These are phyloP conservation scores for Prionailurus viverrinus DNA, from an alignment of 2,113 vertebrate genomes.

Conservation along the genomic window DNA sequence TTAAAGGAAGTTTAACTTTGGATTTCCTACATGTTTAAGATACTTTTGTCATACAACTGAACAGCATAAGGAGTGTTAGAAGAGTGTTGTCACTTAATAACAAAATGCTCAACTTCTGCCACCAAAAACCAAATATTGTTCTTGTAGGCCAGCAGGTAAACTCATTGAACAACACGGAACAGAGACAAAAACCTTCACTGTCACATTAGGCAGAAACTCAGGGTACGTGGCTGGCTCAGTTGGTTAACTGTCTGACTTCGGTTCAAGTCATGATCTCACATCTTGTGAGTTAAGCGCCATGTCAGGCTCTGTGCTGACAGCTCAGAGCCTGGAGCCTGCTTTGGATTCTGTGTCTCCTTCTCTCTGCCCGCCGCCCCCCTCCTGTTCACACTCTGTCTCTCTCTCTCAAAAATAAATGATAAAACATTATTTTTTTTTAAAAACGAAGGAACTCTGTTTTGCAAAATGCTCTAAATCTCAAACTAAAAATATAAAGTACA, in stretches of 20 bases:
- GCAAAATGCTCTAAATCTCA: not conserved
- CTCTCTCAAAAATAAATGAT: too few species aligned
- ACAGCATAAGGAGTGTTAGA: not conserved
- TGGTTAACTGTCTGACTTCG: too few species aligned
- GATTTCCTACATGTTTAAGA: conserved; percentile 15
- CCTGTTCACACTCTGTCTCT: too few species aligned
- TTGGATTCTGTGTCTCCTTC: too few species aligned
- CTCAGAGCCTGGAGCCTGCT: too few species aligned
- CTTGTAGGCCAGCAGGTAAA: not conserved
- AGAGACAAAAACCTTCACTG: not conserved
- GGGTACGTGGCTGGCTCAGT: too few species aligned
- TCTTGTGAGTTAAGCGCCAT: too few species aligned
- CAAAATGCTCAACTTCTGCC: not conserved
- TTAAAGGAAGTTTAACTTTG: not conserved
- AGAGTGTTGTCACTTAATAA: not conserved
- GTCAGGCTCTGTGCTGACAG: too few species aligned
- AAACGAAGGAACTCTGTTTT: not conserved
- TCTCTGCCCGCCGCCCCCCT: too few species aligned
- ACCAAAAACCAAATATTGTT: not conserved
- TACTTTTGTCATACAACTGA: not conserved
- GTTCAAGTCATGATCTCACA: too few species aligned
- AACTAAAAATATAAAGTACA: not conserved
- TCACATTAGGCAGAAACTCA: not conserved
- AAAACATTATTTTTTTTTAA: too few species aligned
- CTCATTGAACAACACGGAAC: not conserved